These are phyloP conservation scores for Danio tinwini DNA, from an alignment of 2,797 vertebrate genomes.

Conservation along the genomic window DNA sequence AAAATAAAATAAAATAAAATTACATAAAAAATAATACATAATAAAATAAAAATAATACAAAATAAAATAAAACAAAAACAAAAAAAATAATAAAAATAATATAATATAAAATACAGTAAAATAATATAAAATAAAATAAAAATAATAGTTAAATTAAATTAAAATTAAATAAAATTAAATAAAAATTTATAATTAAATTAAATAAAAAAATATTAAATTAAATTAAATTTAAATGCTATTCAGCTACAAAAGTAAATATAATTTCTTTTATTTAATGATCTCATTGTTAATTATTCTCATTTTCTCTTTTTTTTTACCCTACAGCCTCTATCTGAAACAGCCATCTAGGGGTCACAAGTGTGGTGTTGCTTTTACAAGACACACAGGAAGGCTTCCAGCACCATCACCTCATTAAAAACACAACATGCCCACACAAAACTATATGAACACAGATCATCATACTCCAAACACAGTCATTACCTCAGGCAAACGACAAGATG, in stretches of 20 bases:
- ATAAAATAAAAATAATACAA: too few species aligned
- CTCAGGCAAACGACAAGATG: constrained; percentile 16
- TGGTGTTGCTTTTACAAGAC: constrained; percentile 49
- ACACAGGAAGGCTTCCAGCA: constrained; percentile 46
- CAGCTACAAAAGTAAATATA: too few species aligned
- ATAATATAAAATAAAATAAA: too few species aligned
- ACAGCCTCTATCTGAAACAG: constrained; percentile 30
- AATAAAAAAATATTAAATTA: not conserved
- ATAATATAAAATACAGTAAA: too few species aligned
- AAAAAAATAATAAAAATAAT: too few species aligned
- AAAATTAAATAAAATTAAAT: not conserved
- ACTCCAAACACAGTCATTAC: constrained; percentile 28
- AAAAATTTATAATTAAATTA: too few species aligned
- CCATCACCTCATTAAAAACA: constrained; percentile 57
- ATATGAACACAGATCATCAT: constrained; percentile 36
- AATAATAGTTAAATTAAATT: too few species aligned
- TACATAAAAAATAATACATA: too few species aligned
- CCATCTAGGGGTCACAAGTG: not conserved
- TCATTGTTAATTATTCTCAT: constrained; percentile 6
- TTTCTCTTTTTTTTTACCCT: constrained; percentile 19
- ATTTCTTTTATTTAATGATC: constrained; percentile 1
- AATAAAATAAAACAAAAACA: too few species aligned
- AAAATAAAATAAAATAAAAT: too few species aligned
- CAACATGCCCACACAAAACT: constrained; percentile 43
- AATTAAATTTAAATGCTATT: not conserved